Evolutionary conservation across 2,113 vertebrate species (phyloP).

Genomic region (Prionailurus bengalensis): DNA sequence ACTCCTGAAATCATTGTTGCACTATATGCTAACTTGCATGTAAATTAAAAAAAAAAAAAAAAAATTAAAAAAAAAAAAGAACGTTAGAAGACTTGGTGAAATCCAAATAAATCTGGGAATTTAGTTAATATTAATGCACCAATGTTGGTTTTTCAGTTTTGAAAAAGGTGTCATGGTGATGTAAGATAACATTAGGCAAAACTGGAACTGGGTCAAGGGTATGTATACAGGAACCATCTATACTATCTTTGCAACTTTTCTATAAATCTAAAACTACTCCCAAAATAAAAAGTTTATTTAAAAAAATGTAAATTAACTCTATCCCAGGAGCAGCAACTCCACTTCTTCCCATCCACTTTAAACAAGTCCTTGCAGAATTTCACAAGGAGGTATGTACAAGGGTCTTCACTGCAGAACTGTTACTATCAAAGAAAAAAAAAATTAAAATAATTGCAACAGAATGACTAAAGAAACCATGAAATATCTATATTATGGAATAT

Average conservation of each 20-base stretch:
- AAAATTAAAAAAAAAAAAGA: not conserved
- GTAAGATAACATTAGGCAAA: not conserved
- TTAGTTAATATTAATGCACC: not conserved
- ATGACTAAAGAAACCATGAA: not conserved
- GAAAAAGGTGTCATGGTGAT: not conserved
- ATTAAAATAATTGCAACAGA: not conserved
- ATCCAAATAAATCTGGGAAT: not conserved
- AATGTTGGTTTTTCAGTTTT: not conserved
- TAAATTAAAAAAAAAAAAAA: too few species aligned
- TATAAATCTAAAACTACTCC: not conserved
- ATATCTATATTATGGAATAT: not conserved
- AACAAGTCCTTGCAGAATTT: not conserved
- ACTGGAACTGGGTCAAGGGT: not conserved
- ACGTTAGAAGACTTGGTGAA: not conserved
- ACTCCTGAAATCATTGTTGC: too few species aligned
- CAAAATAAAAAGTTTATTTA: not conserved
- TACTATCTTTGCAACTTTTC: not conserved
- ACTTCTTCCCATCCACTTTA: not conserved
- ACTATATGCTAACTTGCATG: too few species aligned
- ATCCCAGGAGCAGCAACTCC: not conserved
- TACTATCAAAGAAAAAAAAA: not conserved
- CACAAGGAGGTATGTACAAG: not conserved
- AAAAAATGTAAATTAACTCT: not conserved
- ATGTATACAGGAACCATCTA: not conserved
- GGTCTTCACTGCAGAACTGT: not conserved